Base-by-base conservation (phyloP, 2,113 vertebrate species). In the Pipra filicauda region DNA sequence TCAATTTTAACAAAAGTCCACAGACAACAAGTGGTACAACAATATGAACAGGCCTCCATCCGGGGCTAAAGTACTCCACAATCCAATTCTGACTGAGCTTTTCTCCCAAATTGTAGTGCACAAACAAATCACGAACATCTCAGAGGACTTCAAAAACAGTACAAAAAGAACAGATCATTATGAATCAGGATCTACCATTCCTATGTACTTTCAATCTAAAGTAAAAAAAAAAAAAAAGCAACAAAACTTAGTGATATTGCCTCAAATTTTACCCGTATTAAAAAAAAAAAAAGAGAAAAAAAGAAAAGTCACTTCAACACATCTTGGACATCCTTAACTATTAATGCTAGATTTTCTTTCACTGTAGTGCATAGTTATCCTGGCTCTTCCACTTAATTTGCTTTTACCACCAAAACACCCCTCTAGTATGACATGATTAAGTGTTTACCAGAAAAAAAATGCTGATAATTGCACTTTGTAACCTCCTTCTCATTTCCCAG, bases 391-490 rank as follows among this genome's bases (percentile, higher is more conserved):
- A 95, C 88, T 97, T 97, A 88, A 96, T 89, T 96, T 97, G 81
- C 94, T 95, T 89, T 96, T 96, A 95, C 92, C 97, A 97, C 96
- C 97, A 90, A 97, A 94, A 88, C 80, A 79, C 58, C 5, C 82
- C 83, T 96, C 93, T 85, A 97, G 61, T 92, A 97, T 96, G 97
- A 96, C 84, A 95, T 95, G 95, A 97, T 96, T 96, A 97, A 95
- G 93, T 96, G 96, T 97, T 95, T 92, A 97, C 94, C 95, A 97
- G 97, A 93, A 98, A 92, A 93, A 90, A 95, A 97, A 96, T 83
- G 97, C 98, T 98, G 98, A 98, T 99, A 99, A 99, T 99, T 99
- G 99, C 99, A 99, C 99, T 99, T 99, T 96, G 96, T 98, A 97
- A 97, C 96, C 96, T 97, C 95, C 95, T 96, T 94, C 96, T 98